Percentiles rank a stretch among this genome's conserved stretches.
Conservation (phyloP, 1,140 invertebrate species). For the Drosophila jambulina region DNA sequence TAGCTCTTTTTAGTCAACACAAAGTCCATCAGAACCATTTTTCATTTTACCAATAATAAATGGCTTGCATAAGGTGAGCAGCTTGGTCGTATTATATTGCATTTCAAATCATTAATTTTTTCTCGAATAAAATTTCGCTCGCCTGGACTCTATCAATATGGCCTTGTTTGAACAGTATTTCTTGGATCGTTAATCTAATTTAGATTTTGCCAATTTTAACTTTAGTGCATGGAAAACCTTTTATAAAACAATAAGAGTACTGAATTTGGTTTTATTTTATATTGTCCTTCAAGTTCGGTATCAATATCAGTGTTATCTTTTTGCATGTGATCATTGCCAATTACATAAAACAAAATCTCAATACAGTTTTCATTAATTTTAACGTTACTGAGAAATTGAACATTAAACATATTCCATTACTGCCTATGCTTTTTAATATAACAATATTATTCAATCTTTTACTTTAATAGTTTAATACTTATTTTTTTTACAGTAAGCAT, state of each 20-base stretch:
- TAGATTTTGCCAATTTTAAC: conserved; percentile 18
- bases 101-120: no score
- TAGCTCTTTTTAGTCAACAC: no score
- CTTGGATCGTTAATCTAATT: conserved; percentile 7
- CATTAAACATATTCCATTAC: conserved; percentile 23
- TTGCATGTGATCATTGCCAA: no score
- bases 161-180: conserved; percentile 18
- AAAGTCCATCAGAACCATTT: no score
- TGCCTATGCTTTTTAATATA: no score
- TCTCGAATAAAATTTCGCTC: conserved; percentile 23
- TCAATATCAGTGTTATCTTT: no score
- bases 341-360: conserved; percentile 29
- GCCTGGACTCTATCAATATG: conserved; percentile 15
- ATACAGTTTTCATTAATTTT: conserved; percentile 17
- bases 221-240: conserved; percentile 9
- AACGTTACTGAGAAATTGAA: conserved; percentile 30
- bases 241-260: conserved; percentile 15
- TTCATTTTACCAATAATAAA: no score
- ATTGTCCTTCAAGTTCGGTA: neutral
- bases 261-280: conserved; percentile 8
- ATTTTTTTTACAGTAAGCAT: conserved; percentile 24
- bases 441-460: no score
- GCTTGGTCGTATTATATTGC: conserved; percentile 32
- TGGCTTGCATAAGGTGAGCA: no score
- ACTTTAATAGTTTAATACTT: no score